Conservation (phyloP, 2,888 invertebrate genomes). For the Cremastinae sp. region DNA sequence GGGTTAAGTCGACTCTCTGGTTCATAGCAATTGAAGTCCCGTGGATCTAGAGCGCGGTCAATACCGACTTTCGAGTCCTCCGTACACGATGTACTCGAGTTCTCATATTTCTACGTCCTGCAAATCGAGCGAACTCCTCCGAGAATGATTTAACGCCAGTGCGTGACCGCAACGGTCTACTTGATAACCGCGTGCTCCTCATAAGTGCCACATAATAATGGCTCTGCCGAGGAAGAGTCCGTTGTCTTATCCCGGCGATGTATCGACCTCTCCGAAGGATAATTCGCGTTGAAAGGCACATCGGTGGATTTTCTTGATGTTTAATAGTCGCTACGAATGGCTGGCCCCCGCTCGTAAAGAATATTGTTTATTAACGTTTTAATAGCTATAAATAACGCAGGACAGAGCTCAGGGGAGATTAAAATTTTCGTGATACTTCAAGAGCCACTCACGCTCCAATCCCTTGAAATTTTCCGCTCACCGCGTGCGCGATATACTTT, state of each 20-base stretch:
- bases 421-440: neutral
- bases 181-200: slow-evolving; percentile 51
- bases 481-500: slow-evolving; percentile 41
- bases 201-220: slow-evolving; percentile 57
- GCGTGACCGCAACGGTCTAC: slow-evolving; percentile 57
- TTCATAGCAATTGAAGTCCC: slow-evolving; percentile 15
- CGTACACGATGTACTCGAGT: neutral
- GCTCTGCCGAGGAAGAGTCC: slow-evolving; percentile 38
- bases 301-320: slow-evolving; percentile 23
- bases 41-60: slow-evolving; percentile 20
- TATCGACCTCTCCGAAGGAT: slow-evolving; percentile 34
- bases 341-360: neutral
- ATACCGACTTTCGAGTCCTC: slow-evolving; percentile 24
- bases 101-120: slow-evolving; percentile 31
- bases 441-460: neutral
- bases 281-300: slow-evolving; percentile 46
- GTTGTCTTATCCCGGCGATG: slow-evolving; percentile 28
- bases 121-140: slow-evolving; percentile 60
- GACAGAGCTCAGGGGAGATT: slow-evolving; percentile 5
- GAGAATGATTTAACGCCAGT: slow-evolving; percentile 61
- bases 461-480: slow-evolving; percentile 28
- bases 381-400: slow-evolving; percentile 24
- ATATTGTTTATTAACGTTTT: slow-evolving; percentile 10
- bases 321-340: neutral
- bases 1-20: slow-evolving; percentile 17